A percentile compares a stretch with the other conserved stretches of the same genome.
phyloP scores from a whole-genome alignment of 2,888 invertebrate species.

The Dasypogon diadema region DNA sequence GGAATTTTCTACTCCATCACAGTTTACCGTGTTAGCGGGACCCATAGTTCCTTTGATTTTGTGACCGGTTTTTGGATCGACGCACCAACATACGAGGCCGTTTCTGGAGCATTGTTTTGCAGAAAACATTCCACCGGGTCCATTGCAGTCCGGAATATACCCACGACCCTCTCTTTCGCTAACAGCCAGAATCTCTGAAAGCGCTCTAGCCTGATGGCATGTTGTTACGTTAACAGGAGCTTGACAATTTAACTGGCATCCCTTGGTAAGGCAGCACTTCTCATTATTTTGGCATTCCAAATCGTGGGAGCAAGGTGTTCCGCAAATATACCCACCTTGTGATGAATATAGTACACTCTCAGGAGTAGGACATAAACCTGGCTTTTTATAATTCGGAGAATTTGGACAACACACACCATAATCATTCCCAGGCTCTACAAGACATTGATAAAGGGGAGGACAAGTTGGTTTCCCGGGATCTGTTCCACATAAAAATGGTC shows the following conservation, averaged over 20 bases:
- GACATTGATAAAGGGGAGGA: slow-evolving; percentile 84
- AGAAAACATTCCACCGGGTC: slow-evolving; percentile 77
- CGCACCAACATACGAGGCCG: slow-evolving; percentile 90
- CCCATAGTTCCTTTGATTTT: slow-evolving; percentile 86
- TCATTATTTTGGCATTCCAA: slow-evolving; percentile 85
- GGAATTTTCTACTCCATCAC: slow-evolving; percentile 69
- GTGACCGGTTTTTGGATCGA: slow-evolving; percentile 78
- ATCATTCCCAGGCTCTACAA: slow-evolving; percentile 84
- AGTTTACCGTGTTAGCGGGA: slow-evolving; percentile 77
- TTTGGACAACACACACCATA: slow-evolving; percentile 91
- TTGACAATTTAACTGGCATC: slow-evolving; percentile 80
- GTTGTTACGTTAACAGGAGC: slow-evolving; percentile 81
- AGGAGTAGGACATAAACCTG: slow-evolving; percentile 79
- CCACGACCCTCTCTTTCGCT: slow-evolving; percentile 85
- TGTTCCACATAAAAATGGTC: slow-evolving; percentile 86
- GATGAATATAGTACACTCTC: slow-evolving; percentile 66
- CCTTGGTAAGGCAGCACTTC: slow-evolving; percentile 83
- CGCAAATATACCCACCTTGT: slow-evolving; percentile 70
- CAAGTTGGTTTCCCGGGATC: slow-evolving; percentile 86
- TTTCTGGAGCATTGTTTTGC: slow-evolving; percentile 86
- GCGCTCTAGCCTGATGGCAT: slow-evolving; percentile 82
- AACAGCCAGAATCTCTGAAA: slow-evolving; percentile 81
- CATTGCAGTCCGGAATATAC: slow-evolving; percentile 84
- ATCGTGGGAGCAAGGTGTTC: slow-evolving; percentile 80
- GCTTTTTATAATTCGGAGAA: slow-evolving; percentile 79